Conservation (phyloP, 64 coral and sea anemone genomes). For the Montipora capricornis region DNA sequence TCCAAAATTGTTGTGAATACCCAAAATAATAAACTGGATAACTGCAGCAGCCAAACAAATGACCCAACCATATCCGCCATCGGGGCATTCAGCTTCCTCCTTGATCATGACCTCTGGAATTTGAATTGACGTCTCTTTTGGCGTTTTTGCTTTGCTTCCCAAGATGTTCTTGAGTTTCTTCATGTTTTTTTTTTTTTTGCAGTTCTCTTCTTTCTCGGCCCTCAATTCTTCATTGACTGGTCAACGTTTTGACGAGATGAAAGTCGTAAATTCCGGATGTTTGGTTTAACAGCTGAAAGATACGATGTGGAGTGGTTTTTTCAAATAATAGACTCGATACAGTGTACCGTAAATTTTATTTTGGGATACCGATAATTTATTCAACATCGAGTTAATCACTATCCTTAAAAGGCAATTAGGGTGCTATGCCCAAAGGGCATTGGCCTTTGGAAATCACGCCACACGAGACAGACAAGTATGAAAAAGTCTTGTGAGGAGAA, state of each 20-base stretch:
- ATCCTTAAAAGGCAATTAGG: too few species aligned
- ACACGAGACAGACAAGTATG: too few species aligned
- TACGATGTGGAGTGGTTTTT: too few species aligned
- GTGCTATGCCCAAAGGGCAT: too few species aligned
- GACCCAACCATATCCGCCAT: conserved; percentile 64
- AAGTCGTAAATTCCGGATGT: not conserved
- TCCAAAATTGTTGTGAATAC: conserved; percentile 59
- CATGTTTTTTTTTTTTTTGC: not conserved
- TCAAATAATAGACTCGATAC: too few species aligned
- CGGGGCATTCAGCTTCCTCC: conserved; percentile 18
- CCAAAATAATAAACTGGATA: conserved; percentile 53
- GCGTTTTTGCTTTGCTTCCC: not conserved
- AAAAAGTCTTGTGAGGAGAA: too few species aligned
- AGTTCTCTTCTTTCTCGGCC: not conserved
- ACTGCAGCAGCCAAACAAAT: conserved; percentile 36
- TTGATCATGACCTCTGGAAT: not conserved
- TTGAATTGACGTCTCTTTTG: not conserved
- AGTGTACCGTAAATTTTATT: too few species aligned
- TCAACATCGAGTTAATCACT: too few species aligned
- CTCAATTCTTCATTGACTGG: not conserved
- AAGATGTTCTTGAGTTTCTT: conserved; percentile 7
- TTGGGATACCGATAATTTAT: too few species aligned
- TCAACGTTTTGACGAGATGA: not conserved
- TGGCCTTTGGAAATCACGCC: too few species aligned
- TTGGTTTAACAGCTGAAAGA: too few species aligned